phyloP scores from a whole-genome alignment of 2,888 invertebrate genomes.

The Ashinkailepas kermadecensis region DNA sequence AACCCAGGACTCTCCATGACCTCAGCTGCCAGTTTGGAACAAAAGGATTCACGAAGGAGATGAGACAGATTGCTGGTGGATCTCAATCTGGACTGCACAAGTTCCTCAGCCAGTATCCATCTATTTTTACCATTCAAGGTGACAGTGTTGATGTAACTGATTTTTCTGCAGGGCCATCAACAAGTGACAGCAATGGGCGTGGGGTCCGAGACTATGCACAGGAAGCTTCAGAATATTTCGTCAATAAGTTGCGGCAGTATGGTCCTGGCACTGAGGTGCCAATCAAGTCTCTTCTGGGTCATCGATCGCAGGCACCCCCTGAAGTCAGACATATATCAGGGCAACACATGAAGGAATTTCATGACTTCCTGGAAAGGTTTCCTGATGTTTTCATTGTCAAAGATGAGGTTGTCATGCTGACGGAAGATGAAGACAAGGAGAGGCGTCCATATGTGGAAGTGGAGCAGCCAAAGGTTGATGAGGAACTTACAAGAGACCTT shows the following conservation, averaged over 20 bases:
- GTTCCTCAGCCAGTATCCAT: conserved; percentile 92
- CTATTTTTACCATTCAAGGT: conserved; percentile 88
- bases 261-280: conserved; percentile 94
- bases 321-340: conserved; percentile 94
- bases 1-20: conserved; percentile 92
- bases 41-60: conserved; percentile 97
- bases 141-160: conserved; percentile 49
- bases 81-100: conserved; percentile 94
- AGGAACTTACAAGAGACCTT: conserved; percentile 64
- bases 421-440: conserved; percentile 45
- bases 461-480: conserved; percentile 70
- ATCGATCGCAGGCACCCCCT: conserved; percentile 90
- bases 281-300: conserved; percentile 90
- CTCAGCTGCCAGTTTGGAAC: conserved; percentile 98
- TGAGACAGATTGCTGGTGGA: conserved; percentile 73
- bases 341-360: conserved; percentile 89
- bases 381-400: conserved; percentile 73
- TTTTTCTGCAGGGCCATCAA: conserved; percentile 31
- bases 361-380: conserved; percentile 76
- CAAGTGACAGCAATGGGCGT: conserved; percentile 28
- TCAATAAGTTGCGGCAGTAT: conserved; percentile 87
- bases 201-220: conserved; percentile 77
- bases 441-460: conserved; percentile 49
- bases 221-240: conserved; percentile 97
- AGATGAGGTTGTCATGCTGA: conserved; percentile 74